phyloP scores from a whole-genome alignment of 1,140 invertebrate species.

The Tetramorium simillimum region DNA sequence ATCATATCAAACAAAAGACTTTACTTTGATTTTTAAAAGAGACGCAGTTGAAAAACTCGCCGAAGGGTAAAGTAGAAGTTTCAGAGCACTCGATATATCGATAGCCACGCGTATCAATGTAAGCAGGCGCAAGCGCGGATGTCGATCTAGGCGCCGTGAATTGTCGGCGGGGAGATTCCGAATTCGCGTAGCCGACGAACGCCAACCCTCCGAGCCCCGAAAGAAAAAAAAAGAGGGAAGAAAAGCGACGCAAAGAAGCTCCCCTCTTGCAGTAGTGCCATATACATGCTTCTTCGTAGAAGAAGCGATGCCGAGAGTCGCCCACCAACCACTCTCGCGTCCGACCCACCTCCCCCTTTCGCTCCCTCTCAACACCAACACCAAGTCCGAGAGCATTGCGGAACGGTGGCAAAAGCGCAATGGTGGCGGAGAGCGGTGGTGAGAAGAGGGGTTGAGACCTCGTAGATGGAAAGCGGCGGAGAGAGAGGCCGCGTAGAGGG shows the following conservation, averaged over 20 bases:
- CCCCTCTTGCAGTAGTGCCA: constrained; percentile 15
- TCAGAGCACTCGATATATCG: constrained; percentile 43
- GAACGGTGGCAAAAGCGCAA: constrained; percentile 74
- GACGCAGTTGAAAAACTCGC: constrained; percentile 4
- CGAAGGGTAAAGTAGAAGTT: constrained; percentile 21
- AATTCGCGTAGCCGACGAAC: constrained; percentile 53
- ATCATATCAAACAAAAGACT: background rate
- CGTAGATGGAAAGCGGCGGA: constrained; percentile 60
- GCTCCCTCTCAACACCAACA: constrained; percentile 39
- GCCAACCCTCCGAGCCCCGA: background rate
- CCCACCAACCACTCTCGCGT: constrained; percentile 47
- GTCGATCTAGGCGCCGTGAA: constrained; percentile 11
- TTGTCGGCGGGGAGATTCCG: constrained; percentile 42
- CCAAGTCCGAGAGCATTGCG: constrained; percentile 69
- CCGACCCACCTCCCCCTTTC: constrained; percentile 13
- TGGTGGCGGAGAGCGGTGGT: constrained; percentile 64
- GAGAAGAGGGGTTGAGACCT: constrained; percentile 59
- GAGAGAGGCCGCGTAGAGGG: constrained; percentile 45
- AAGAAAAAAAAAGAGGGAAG: constrained; percentile 17
- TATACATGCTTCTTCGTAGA: constrained; percentile 67
- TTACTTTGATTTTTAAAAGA: background rate
- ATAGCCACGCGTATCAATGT: constrained; percentile 7
- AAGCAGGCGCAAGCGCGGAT: constrained; percentile 17
- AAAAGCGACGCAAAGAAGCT: constrained; percentile 53
- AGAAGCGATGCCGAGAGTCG: constrained; percentile 70